Evolutionary conservation across 1,140 invertebrate species (phyloP), one percentile per base, ranked within the genome.

Genomic region (Kradibia gibbosae): DNA sequence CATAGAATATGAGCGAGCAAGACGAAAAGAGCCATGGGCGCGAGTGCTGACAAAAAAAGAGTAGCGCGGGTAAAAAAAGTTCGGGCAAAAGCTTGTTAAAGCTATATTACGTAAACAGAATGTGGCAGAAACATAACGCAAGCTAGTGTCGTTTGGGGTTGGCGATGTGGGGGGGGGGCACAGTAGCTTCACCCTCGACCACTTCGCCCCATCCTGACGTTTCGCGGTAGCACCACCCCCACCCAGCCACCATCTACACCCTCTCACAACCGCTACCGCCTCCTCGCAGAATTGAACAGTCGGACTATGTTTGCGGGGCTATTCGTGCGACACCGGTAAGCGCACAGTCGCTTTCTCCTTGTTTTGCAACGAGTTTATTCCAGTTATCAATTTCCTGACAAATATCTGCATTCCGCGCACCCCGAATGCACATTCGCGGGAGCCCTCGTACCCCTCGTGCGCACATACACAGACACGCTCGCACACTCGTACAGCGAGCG

Each of bases 371-470:
- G 85, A 85, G 83, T 85, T 85, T 90, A 90, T 90, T 90, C 88
- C 88, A 89, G 89, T 89, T 90, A 90, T 90, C 89, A 90, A 90
- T 90, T 90, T 90, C 89, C 89, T 89, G 88, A 89, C 89, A 89
- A 90, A 90, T 89, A 89, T 90, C 89, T 89, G 86, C 87, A 88
- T 89, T 89, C 88, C 88, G 86, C 85, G 81, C 78, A 82, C 13
- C 48, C 67, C 62, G 22, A 42, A 25, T 82, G 82, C 84, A 84
- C 82, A 78, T 84, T 36, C 83, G 78, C 72, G 67, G n/a, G n/a
- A n/a, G n/a, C n/a, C n/a, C n/a, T n/a, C n/a, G n/a, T n/a, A n/a
- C n/a, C n/a, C n/a, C n/a, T n/a, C n/a, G n/a, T n/a, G n/a, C n/a
- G n/a, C n/a, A n/a, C 76, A 78, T 78, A 17, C 80, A 80, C 83